Evolutionary conservation across 2,888 invertebrate species (phyloP).

Genomic region (Meghimatium bilineatum): DNA sequence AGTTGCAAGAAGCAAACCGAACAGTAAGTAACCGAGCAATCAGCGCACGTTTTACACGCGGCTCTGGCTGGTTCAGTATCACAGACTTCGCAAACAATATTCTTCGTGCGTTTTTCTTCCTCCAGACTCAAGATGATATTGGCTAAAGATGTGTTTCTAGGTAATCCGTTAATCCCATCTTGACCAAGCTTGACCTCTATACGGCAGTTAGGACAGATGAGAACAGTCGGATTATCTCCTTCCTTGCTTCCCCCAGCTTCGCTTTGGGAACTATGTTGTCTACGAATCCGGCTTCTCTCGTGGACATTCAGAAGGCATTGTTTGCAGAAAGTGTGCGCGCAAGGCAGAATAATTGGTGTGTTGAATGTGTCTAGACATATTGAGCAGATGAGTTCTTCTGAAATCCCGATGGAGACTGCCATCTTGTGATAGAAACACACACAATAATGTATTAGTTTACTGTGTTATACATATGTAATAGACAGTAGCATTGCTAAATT

Average conservation of each 20-base stretch:
- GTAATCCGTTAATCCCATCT: slow-evolving; percentile 48
- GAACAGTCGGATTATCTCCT: background rate
- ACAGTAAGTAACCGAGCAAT: slow-evolving; percentile 51
- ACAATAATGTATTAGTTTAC: too few species aligned
- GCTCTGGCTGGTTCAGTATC: slow-evolving; percentile 49
- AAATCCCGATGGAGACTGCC: slow-evolving; percentile 48
- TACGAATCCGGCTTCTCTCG: slow-evolving; percentile 29
- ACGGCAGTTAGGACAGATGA: slow-evolving; percentile 50
- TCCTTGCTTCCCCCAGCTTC: background rate
- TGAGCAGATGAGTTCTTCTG: slow-evolving; percentile 53
- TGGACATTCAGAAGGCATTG: slow-evolving; percentile 50
- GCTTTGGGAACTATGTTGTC: slow-evolving; percentile 9
- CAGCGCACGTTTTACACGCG: slow-evolving; percentile 48
- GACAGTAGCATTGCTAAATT: too few species aligned
- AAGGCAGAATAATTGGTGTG: slow-evolving; percentile 50
- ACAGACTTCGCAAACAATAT: slow-evolving; percentile 50
- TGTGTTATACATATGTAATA: too few species aligned
- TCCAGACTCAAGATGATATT: slow-evolving; percentile 53
- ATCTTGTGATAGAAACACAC: slow-evolving; percentile 26
- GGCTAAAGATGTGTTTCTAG: slow-evolving; percentile 50
- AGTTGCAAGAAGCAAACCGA: slow-evolving; percentile 48
- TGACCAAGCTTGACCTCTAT: slow-evolving; percentile 44
- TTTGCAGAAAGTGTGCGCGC: slow-evolving; percentile 53
- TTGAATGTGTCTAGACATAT: slow-evolving; percentile 53
- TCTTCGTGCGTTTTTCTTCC: slow-evolving; percentile 41